phyloP scores from a whole-genome alignment of 1,140 invertebrate genomes.

The Drosophila sulfurigaster region DNA sequence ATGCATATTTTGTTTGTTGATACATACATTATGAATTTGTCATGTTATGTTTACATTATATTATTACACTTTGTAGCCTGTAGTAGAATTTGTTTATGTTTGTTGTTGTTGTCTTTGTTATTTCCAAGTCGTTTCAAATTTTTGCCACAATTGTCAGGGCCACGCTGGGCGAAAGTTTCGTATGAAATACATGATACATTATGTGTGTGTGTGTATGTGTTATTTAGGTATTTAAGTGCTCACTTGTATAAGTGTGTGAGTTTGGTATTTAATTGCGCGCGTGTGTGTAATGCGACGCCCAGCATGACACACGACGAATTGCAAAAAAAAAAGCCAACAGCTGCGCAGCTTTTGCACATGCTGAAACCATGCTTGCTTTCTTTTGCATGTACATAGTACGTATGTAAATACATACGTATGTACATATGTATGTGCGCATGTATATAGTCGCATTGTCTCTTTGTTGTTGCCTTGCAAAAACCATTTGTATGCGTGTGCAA shows the following conservation, averaged over 20 bases:
- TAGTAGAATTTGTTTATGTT: constrained; percentile 5
- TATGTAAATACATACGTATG: constrained; percentile 13
- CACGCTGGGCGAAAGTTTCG: constrained; percentile 58
- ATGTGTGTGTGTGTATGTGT: constrained; percentile 12
- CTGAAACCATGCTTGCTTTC: constrained; percentile 16
- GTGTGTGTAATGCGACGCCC: constrained; percentile 30
- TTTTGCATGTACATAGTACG: constrained; percentile 12
- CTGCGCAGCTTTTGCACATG: constrained; percentile 40
- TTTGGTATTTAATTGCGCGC: neutral
- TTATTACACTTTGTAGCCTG: constrained; percentile 49
- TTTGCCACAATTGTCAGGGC: constrained; percentile 50
- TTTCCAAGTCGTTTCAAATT: constrained; percentile 11
- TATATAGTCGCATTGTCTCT: constrained; percentile 1
- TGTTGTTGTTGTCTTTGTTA: constrained; percentile 19
- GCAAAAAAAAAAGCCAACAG: constrained; percentile 33
- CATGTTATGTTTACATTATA: constrained; percentile 29
- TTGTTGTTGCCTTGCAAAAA: constrained; percentile 18
- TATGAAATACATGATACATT: neutral
- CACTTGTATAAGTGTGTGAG: neutral
- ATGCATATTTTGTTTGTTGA: constrained; percentile 29
- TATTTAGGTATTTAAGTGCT: neutral
- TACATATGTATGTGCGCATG: constrained; percentile 21
- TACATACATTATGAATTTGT: constrained; percentile 37
- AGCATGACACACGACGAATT: constrained; percentile 27
- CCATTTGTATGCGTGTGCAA: constrained; percentile 7